A percentile compares a stretch with the other conserved stretches of the same genome.
Evolutionary conservation across 2,113 vertebrate species (phyloP).

Genomic region (Galbula dea): DNA sequence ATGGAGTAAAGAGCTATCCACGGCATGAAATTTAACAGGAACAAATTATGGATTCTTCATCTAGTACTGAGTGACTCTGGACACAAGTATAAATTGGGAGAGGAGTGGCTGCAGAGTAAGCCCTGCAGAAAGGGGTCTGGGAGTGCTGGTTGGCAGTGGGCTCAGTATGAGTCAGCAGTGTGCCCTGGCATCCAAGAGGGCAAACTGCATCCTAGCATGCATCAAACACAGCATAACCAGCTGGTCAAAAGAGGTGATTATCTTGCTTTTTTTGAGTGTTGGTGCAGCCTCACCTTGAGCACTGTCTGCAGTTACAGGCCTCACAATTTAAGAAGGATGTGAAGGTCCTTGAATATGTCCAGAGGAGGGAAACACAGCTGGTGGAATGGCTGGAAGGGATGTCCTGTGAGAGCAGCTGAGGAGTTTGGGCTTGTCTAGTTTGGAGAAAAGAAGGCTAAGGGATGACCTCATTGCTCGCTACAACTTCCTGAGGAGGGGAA

Average conservation of each 20-base stretch:
- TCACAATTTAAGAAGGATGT: neutral
- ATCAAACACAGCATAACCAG: neutral
- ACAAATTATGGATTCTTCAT: neutral
- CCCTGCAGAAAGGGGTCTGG: neutral
- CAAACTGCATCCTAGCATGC: fast-evolving
- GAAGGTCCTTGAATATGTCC: neutral
- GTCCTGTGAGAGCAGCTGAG: neutral
- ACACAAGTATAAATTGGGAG: neutral
- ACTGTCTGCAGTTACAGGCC: neutral
- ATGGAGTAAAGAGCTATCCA: neutral
- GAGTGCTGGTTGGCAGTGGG: neutral
- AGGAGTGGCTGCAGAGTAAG: neutral
- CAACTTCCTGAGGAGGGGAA: neutral
- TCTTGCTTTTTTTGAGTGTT: too few relatives aligned
- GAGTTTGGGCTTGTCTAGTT: neutral
- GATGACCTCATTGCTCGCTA: too few relatives aligned
- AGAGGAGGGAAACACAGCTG: neutral
- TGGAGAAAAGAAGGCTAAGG: neutral
- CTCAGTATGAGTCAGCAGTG: neutral
- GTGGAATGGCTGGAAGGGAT: neutral
- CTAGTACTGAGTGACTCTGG: fast-evolving
- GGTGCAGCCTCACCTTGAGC: neutral
- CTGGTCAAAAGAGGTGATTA: neutral
- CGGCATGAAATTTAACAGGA: neutral
- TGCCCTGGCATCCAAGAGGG: neutral